Conservation (phyloP, 2,888 invertebrate genomes). For the Drosophila stalkeri region DNA sequence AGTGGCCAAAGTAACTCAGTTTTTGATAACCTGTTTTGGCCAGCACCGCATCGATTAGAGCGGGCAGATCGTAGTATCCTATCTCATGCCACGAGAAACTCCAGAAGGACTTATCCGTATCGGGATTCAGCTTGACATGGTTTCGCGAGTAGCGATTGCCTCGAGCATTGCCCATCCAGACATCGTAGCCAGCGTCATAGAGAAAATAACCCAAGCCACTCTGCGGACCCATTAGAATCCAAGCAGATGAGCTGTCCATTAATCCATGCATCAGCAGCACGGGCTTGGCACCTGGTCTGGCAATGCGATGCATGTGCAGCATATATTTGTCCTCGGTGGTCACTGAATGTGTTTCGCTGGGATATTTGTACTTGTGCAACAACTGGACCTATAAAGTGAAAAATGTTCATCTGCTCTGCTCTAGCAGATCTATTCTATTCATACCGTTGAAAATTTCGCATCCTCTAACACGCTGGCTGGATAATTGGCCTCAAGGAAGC, state of each 20-base stretch:
- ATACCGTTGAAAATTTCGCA: conserved; percentile 64
- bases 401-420: background rate
- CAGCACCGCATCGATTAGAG: conserved; percentile 88
- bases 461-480: conserved; percentile 69
- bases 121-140: conserved; percentile 86
- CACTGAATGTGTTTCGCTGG: conserved; percentile 87
- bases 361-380: conserved; percentile 87
- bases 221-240: conserved; percentile 89
- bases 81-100: conserved; percentile 90
- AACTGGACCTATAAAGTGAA: conserved; percentile 66
- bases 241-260: conserved; percentile 89
- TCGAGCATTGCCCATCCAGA: conserved; percentile 89
- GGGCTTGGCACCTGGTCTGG: conserved; percentile 85
- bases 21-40: conserved; percentile 85
- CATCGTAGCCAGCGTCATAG: conserved; percentile 86
- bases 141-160: conserved; percentile 88
- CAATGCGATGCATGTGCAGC: conserved; percentile 90
- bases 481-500: conserved; percentile 43
- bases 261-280: conserved; percentile 90
- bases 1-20: conserved; percentile 89
- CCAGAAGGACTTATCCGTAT: conserved; percentile 87
- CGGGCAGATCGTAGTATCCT: conserved; percentile 89
- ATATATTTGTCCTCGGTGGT: conserved; percentile 91
- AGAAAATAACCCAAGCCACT: conserved; percentile 88
- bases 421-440: background rate